A percentile compares a stretch with the other conserved stretches of the same genome.
Evolutionary conservation across 2,797 vertebrate species (phyloP).

Genomic region (Chrosomus eos): DNA sequence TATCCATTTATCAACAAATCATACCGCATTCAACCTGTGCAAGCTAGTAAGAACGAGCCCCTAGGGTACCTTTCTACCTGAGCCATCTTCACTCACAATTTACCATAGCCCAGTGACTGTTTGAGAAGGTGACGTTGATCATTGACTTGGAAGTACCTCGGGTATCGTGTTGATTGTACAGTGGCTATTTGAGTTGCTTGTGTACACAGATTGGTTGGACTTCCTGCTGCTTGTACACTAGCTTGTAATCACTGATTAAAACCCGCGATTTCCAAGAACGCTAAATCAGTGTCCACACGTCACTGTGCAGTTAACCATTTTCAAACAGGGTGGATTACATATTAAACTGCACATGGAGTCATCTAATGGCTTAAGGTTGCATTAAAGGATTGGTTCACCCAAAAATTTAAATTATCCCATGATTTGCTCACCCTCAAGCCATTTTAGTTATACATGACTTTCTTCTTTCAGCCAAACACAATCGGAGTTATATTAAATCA

Average conservation of each 20-base stretch:
- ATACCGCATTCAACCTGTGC: conserved; percentile 37
- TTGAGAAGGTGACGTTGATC: background rate
- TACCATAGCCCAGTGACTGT: background rate
- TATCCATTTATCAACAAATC: conserved; percentile 27
- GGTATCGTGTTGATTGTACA: background rate
- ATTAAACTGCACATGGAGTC: background rate
- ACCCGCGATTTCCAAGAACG: conserved; percentile 27
- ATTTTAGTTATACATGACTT: background rate
- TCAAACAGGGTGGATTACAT: conserved; percentile 12
- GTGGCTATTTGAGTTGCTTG: conserved; percentile 35
- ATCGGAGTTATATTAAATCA: background rate
- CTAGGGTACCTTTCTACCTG: background rate
- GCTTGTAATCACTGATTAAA: conserved; percentile 17
- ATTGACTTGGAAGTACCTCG: background rate
- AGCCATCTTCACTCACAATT: background rate
- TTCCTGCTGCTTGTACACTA: background rate
- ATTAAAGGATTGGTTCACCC: background rate
- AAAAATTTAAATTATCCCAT: background rate
- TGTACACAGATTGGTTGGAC: conserved; percentile 20
- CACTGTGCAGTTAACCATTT: conserved; percentile 8
- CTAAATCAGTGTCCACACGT: background rate
- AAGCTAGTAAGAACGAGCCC: background rate
- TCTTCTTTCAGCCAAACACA: background rate
- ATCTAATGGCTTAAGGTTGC: background rate
- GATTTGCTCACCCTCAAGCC: too few species aligned